Conservation (phyloP, 2,888 invertebrate species). For the Nesidiocoris tenuis region DNA sequence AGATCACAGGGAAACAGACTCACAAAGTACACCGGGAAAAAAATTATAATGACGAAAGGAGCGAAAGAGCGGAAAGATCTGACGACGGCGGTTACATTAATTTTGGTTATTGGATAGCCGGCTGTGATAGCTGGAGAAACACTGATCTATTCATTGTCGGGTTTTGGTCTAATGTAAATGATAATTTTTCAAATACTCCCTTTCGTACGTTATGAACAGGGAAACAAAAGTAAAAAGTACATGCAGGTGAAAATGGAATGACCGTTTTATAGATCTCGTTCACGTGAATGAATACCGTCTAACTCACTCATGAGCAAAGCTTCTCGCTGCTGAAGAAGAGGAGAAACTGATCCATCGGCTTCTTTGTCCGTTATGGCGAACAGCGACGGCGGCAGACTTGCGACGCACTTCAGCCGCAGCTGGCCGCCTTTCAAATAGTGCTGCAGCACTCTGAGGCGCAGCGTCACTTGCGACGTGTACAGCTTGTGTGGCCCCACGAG, state of each 20-base stretch:
- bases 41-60: not conserved
- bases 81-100: too few relatives aligned
- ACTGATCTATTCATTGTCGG: too few relatives aligned
- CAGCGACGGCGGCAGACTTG: constrained; percentile 30
- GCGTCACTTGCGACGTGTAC: constrained; percentile 12
- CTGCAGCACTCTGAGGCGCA: constrained; percentile 7
- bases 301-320: constrained; percentile 34
- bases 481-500: constrained; percentile 11
- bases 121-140: too few relatives aligned
- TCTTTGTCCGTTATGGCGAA: constrained; percentile 21
- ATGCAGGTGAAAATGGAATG: too few relatives aligned
- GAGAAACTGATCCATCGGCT: constrained; percentile 28
- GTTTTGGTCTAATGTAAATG: too few relatives aligned
- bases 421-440: constrained; percentile 28
- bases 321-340: constrained; percentile 32
- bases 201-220: too few relatives aligned
- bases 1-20: not conserved
- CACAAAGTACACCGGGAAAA: constrained; percentile 10
- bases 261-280: not conserved
- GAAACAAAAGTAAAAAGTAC: too few relatives aligned
- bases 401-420: constrained; percentile 30
- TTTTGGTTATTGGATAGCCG: too few relatives aligned
- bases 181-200: too few relatives aligned
- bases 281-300: not conserved
- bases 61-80: not conserved